Evolutionary conservation across 2,113 vertebrate species (phyloP).

Genomic region (Charina bottae): DNA sequence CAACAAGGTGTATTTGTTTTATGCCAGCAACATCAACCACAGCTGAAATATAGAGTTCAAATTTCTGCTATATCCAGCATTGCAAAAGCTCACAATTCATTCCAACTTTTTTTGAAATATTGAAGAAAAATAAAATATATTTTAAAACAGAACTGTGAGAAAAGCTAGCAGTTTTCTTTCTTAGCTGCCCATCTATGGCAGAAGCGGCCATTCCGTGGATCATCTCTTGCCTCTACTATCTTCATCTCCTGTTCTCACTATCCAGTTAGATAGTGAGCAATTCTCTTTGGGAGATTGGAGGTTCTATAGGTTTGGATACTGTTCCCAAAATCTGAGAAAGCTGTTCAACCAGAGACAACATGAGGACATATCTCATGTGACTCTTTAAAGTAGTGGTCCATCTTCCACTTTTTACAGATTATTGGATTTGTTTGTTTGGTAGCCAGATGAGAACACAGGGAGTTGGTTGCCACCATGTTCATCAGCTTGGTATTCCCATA

Average conservation of each 20-base stretch:
- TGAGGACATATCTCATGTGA: neutral
- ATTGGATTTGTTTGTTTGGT: neutral
- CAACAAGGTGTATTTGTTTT: neutral
- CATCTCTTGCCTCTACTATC: neutral
- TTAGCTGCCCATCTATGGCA: neutral
- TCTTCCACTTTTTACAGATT: neutral
- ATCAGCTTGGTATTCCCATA: neutral
- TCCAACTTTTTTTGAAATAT: neutral
- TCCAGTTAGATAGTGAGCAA: neutral
- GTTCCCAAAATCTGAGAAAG: neutral
- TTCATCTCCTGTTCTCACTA: neutral
- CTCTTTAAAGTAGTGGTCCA: neutral
- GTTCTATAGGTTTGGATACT: neutral
- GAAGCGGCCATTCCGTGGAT: neutral
- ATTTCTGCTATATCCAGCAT: neutral
- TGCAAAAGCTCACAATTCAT: neutral
- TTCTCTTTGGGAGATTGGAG: neutral
- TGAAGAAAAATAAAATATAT: neutral
- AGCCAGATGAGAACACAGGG: neutral
- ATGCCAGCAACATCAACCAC: neutral
- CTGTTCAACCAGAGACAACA: neutral
- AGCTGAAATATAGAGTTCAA: neutral
- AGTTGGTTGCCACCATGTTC: neutral
- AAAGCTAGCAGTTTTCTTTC: neutral
- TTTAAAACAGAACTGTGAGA: neutral